Evolutionary conservation across 2,797 vertebrate genomes (phyloP).

Genomic region (Manis crassicaudata): DNA sequence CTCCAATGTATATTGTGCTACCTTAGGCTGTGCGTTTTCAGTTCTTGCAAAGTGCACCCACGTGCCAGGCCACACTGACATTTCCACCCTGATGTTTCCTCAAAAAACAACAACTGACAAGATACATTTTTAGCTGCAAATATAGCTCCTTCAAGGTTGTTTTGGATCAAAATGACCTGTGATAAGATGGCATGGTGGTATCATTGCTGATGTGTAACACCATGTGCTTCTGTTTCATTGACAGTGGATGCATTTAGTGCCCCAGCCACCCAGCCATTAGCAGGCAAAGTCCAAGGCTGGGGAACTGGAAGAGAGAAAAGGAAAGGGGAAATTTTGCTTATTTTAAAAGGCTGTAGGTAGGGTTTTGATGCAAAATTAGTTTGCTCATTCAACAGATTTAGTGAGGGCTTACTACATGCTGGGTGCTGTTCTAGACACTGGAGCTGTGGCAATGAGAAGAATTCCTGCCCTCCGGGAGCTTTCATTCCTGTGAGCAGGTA

Average conservation of each 20-base stretch:
- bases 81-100: not conserved
- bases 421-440: not conserved
- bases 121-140: not conserved
- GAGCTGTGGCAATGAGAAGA: not conserved
- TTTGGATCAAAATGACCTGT: constrained; percentile 27
- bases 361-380: not conserved
- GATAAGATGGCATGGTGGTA: not conserved
- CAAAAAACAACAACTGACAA: constrained; percentile 56
- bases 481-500: not conserved
- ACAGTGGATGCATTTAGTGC: not conserved
- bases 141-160: not conserved
- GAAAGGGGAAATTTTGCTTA: not conserved
- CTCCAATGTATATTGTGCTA: not conserved
- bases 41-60: not conserved
- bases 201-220: not conserved
- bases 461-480: not conserved
- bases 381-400: not conserved
- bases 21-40: not conserved
- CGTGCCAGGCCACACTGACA: not conserved
- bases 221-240: constrained; percentile 4
- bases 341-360: not conserved
- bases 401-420: not conserved
- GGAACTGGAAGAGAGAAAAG: constrained; percentile 20
- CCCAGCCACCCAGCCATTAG: not conserved
- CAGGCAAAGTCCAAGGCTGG: not conserved